Base-by-base conservation (phyloP, 2,888 invertebrate genomes). In the Limnephilus auricula region DNA sequence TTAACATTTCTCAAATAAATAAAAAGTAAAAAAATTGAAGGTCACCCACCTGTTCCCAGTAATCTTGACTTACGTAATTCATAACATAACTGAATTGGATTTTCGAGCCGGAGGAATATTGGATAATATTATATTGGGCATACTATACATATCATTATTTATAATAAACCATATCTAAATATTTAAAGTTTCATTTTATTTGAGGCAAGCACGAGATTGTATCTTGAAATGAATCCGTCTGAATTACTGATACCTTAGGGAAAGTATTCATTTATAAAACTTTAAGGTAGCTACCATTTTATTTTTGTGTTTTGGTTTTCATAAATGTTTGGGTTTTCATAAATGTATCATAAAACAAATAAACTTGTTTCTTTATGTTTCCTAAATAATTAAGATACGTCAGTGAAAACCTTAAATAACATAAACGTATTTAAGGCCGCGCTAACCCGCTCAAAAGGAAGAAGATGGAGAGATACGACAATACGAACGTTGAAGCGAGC, bases 1-100 rank as follows among this genome's bases (percentile, higher is more conserved):
- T 85, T 37, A 85, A 85, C n/a, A 30, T 45, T 37, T 85, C 84
- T 84, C 84, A 84, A 84, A 37, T 84, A 84, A 37, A 32, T 84
- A 84, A 37, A 32, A 13, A 18, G n/a, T 25, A 37, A 37, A 40
- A 85, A 12, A 37, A 37, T 30, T 40, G 45, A 85, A 85, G 85
- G 85, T 45, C 30, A 85, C 25, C 45, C 30, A 85, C 85, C n/a
- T 85, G 85, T 30, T 40, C 13, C 40, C 30, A 85, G 40, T 85
- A 30, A n/a, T 85, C 25, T 45, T 85, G 40, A 13, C n/a, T 85
- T 32, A 80, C 80, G 65, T 25, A 80, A n/a, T n/a, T n/a, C n/a
- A n/a, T n/a, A n/a, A 80, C 80, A 15, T 12, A 30, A 82, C 82
- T 82, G 18, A 82, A 34, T 65, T 25, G 25, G 65, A 65, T 65